phyloP scores from a whole-genome alignment of 1,140 invertebrate species.

The Teleopsis dalmanni region DNA sequence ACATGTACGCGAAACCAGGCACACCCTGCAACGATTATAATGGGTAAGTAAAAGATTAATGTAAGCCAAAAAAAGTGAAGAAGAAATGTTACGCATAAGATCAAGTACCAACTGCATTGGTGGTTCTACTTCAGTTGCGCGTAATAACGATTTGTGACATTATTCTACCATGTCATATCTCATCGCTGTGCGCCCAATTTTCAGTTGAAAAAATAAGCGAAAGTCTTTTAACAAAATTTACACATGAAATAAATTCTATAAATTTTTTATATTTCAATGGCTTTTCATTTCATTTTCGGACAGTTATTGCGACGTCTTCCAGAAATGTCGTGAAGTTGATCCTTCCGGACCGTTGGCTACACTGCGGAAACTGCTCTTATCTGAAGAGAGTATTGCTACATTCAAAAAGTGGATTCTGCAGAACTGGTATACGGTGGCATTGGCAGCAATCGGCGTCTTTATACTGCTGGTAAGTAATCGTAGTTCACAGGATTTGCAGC shows the following conservation, averaged over 20 bases:
- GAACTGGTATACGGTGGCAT: slow-evolving; percentile 76
- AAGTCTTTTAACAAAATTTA: too few relatives aligned
- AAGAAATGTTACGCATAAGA: background rate
- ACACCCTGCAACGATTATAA: slow-evolving; percentile 97
- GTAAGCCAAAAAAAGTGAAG: background rate
- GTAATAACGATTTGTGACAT: background rate
- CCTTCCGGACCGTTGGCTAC: slow-evolving; percentile 91
- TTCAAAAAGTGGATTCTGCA: slow-evolving; percentile 76
- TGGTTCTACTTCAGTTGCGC: background rate
- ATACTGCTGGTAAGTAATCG: slow-evolving; percentile 65
- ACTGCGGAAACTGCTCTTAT: slow-evolving; percentile 74
- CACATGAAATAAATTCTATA: background rate
- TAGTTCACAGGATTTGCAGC: too few relatives aligned
- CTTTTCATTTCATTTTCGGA: background rate
- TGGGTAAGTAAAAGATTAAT: slow-evolving; percentile 59
- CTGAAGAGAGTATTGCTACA: slow-evolving; percentile 79
- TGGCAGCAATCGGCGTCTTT: slow-evolving; percentile 66
- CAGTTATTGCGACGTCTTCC: slow-evolving; percentile 96
- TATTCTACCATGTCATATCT: too few relatives aligned
- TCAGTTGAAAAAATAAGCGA: too few relatives aligned
- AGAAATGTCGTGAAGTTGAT: slow-evolving; percentile 92
- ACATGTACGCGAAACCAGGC: slow-evolving; percentile 88
- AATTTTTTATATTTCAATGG: background rate
- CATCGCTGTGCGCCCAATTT: too few relatives aligned
- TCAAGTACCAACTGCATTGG: background rate